Evolutionary conservation across 2,797 vertebrate species (phyloP).

Genomic region (Cyclopterus lumpus): DNA sequence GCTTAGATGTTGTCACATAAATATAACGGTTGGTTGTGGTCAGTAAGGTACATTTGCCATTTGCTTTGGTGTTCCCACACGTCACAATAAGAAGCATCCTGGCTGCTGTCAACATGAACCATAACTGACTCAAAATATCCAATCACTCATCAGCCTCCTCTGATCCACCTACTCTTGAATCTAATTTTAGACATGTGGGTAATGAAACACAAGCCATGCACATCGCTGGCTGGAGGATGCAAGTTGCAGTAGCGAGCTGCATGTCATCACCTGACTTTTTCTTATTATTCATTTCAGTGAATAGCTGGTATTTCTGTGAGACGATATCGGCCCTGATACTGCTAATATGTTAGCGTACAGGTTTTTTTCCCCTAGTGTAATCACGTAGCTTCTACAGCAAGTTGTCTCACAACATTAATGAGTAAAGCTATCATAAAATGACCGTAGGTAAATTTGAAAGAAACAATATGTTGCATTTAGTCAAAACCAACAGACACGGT

Average conservation of each 20-base stretch:
- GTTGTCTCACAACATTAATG: neutral
- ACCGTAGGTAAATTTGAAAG: slow-evolving; percentile 1
- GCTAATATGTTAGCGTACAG: neutral
- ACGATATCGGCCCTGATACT: neutral
- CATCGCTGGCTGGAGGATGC: neutral
- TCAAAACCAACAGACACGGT: slow-evolving; percentile 28
- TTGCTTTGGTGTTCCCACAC: neutral
- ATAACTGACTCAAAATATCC: neutral
- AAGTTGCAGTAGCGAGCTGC: neutral
- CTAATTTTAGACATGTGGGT: neutral
- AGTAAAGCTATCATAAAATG: neutral
- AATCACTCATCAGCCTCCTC: neutral
- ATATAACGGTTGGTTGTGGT: neutral
- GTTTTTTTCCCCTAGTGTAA: neutral
- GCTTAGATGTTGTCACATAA: neutral
- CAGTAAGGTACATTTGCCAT: neutral
- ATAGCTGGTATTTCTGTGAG: neutral
- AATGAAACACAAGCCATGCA: neutral
- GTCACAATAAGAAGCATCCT: neutral
- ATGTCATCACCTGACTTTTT: neutral
- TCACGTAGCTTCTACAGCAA: neutral
- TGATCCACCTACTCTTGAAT: neutral
- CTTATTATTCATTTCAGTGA: neutral
- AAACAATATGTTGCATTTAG: slow-evolving; percentile 15
- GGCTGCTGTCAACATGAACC: neutral